These are phyloP conservation scores for Etia nguti DNA, from an alignment of 2,113 vertebrate species.

Conservation along the genomic window DNA sequence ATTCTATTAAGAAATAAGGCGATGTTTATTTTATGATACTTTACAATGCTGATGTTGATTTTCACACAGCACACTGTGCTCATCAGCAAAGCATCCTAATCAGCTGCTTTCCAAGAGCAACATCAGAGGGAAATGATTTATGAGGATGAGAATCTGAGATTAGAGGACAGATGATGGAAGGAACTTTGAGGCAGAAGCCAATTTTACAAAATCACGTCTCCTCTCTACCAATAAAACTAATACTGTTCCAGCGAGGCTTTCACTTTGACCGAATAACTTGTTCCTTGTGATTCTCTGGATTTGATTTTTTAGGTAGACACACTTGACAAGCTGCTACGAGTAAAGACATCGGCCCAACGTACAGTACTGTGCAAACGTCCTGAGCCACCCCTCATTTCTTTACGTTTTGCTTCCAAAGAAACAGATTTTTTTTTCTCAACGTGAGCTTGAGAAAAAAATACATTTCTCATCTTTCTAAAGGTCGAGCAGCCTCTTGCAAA, in stretches of 20 bases:
- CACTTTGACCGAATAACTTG: neutral
- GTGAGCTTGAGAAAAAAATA: neutral
- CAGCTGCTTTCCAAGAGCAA: conserved; percentile 3
- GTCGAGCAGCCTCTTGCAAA: too few relatives aligned
- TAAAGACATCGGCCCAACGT: neutral
- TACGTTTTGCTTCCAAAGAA: neutral
- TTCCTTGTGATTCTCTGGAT: neutral
- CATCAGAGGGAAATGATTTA: neutral
- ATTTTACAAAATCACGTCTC: neutral
- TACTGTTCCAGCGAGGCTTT: neutral
- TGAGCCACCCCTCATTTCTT: neutral
- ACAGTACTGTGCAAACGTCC: neutral
- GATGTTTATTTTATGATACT: neutral
- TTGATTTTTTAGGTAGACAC: neutral
- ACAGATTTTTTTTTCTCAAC: accelerated
- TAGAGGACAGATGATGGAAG: neutral
- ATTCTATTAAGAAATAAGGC: neutral
- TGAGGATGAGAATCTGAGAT: neutral
- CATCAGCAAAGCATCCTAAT: neutral
- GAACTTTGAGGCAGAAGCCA: neutral
- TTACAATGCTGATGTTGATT: neutral
- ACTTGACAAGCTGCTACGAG: neutral
- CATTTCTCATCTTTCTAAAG: too few relatives aligned
- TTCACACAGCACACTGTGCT: neutral
- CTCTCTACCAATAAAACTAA: neutral